These are phyloP conservation scores for Trogon melanurus DNA, from an alignment of 2,113 vertebrate genomes.

Conservation along the genomic window DNA sequence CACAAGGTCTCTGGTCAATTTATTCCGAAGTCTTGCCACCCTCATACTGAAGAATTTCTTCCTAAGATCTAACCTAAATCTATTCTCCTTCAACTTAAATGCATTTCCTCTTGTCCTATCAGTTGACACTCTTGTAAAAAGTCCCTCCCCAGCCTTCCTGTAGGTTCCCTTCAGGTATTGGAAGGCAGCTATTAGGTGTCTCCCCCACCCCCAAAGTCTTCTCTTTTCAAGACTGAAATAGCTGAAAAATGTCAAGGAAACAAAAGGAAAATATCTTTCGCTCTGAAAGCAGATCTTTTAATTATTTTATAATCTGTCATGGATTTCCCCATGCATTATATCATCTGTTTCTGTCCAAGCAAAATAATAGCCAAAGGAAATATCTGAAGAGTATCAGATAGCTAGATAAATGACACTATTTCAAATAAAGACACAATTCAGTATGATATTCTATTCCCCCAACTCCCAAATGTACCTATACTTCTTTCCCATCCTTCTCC, in stretches of 20 bases:
- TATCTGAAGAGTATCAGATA: background rate
- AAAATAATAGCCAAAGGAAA: background rate
- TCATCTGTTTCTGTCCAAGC: background rate
- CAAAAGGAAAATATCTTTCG: background rate
- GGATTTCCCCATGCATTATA: background rate
- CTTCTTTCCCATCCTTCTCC: background rate
- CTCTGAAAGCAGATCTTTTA: background rate
- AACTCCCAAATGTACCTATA: background rate
- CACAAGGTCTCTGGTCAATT: too few relatives aligned
- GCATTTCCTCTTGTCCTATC: too few relatives aligned
- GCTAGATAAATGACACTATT: background rate
- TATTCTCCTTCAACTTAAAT: too few relatives aligned
- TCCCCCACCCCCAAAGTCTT: too few relatives aligned
- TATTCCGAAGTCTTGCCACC: too few relatives aligned
- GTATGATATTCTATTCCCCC: background rate
- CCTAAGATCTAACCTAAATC: too few relatives aligned
- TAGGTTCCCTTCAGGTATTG: too few relatives aligned
- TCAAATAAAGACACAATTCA: background rate
- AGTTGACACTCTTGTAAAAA: too few relatives aligned
- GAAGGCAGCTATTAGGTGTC: too few relatives aligned
- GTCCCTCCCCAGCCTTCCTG: too few relatives aligned
- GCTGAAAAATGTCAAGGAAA: background rate
- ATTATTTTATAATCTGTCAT: background rate
- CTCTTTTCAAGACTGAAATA: too few relatives aligned
- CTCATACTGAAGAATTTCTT: too few relatives aligned